Conservation (phyloP, 2,113 vertebrate genomes). For the Percina caprodes region DNA sequence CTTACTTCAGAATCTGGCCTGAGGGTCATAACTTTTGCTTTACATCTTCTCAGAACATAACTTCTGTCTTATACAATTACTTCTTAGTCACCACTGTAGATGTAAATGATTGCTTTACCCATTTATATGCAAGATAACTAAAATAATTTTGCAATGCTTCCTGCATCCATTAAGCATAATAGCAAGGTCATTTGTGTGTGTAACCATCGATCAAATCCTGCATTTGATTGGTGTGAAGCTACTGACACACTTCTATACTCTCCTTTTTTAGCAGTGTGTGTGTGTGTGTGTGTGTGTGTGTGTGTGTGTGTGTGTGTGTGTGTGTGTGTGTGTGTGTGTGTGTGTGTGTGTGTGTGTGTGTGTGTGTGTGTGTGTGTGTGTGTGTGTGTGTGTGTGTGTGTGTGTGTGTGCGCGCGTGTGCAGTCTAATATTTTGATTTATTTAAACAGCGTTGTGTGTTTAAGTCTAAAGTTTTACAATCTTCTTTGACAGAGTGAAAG, state of each 20-base stretch:
- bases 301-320: not conserved
- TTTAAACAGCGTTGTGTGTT: not conserved
- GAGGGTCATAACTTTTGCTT: conserved; percentile 36
- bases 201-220: conserved; percentile 55
- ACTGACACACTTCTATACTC: conserved; percentile 7
- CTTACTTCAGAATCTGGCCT: not conserved
- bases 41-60: conserved; percentile 26
- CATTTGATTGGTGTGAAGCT: conserved; percentile 65
- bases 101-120: not conserved
- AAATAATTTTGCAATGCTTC: conserved; percentile 35
- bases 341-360: not conserved
- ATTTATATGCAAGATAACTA: conserved; percentile 2
- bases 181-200: conserved; percentile 18
- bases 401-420: not conserved
- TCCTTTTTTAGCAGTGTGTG: not conserved
- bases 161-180: conserved; percentile 58
- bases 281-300: conserved; percentile 6
- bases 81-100: not conserved
- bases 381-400: conserved; percentile 7
- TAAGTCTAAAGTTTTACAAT: not conserved
- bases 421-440: not conserved
- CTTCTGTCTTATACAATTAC: not conserved
- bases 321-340: not conserved
- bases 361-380: not conserved
- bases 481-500: conserved; percentile 93